phyloP scores from a whole-genome alignment of 2,797 vertebrate genomes.

The Pelodytes ibericus region DNA sequence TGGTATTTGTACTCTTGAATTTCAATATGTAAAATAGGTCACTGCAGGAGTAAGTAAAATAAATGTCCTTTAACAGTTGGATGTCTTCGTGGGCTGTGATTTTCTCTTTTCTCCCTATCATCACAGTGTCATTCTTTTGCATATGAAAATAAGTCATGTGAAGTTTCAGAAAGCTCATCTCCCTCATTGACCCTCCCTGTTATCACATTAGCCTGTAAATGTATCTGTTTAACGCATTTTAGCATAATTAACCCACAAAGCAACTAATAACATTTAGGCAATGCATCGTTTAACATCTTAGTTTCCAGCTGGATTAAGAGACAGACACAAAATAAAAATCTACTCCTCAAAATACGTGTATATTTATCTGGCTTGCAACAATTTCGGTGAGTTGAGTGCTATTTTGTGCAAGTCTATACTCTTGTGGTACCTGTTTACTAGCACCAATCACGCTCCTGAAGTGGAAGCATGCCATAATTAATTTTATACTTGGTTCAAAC shows the following conservation, averaged over 20 bases:
- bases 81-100: slow-evolving; percentile 15
- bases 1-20: slow-evolving; percentile 17
- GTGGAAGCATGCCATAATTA: too few relatives aligned
- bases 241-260: not conserved
- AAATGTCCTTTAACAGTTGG: slow-evolving; percentile 31
- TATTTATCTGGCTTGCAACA: too few relatives aligned
- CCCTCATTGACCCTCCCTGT: not conserved
- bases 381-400: too few relatives aligned
- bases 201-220: not conserved
- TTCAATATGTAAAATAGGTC: slow-evolving; percentile 27
- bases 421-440: too few relatives aligned
- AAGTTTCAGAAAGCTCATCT: not conserved
- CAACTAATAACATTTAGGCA: not conserved
- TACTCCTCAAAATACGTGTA: too few relatives aligned
- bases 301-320: too few relatives aligned
- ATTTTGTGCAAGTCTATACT: too few relatives aligned
- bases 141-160: slow-evolving; percentile 2
- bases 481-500: too few relatives aligned
- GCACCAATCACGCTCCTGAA: too few relatives aligned
- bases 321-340: too few relatives aligned
- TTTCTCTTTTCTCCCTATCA: slow-evolving; percentile 24
- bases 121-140: slow-evolving; percentile 18
- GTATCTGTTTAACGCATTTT: not conserved
- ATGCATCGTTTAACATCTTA: too few relatives aligned
- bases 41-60: slow-evolving; percentile 36